Base-by-base conservation (phyloP, 2,113 vertebrate species). In the Phaethon lepturus region DNA sequence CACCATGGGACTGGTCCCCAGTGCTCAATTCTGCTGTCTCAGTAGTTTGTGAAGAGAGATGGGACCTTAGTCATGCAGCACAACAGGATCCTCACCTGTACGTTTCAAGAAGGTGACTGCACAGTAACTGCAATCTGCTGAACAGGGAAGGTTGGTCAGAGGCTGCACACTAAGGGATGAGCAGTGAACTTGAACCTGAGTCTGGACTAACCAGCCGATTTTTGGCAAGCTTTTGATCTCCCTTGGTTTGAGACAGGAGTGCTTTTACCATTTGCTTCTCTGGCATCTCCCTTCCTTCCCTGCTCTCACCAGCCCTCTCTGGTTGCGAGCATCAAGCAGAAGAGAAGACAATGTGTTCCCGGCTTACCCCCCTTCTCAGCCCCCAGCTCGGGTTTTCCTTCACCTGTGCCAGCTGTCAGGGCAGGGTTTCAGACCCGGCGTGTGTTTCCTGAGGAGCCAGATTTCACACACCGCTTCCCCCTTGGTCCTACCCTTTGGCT, bases 401-500 rank as follows among this genome's bases (percentile, higher is more conserved):
- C 72, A 68, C 62, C 62, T 50, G 45, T 1, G 6, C 59, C 83
- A 79, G 94, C 82, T 94, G 38, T 35, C 1, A 2, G 87, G 52
- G 76, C 66, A 85, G 63, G 53, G 79, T 59, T 96, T 64, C 86
- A 64, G 62, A 87, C 66, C 50, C 13, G 2, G 23, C 14, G 9
- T 47, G n/a, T 42, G 67, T 74, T 94, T 96, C 88, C 95, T 44
- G 4, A 88, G 72, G 75, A 88, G 80, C 84, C 94, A 87, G 80
- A 94, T 93, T 93, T 90, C 64, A 60, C 71, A 77, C 52, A 31
- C 25, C 3, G 2, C 71, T 76, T 59, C 44, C 29, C 59, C 67
- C 77, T 60, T 45, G 83, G 72, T 63, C 79, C 50, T 93, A 60
- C 79, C 93, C 93, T 95, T 96, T 94, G 85, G 53, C 96, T 94